Base-by-base conservation (phyloP, 2,113 vertebrate species). In the Alces alces region DNA sequence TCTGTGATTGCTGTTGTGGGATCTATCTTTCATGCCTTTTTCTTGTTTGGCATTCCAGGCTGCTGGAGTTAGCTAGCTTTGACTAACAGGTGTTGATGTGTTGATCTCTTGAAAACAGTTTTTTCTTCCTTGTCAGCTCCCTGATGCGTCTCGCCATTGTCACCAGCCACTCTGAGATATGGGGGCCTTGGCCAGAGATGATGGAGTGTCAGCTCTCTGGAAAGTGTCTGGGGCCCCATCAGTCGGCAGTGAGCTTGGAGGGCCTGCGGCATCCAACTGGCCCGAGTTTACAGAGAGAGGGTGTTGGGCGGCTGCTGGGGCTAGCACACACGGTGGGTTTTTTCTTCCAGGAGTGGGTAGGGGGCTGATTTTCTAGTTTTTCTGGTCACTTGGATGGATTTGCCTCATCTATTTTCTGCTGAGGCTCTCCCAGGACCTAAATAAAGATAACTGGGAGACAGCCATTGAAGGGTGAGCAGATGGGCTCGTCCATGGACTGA, bases 71-170 rank as follows among this genome's bases (percentile, higher is more conserved):
- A 93, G 88, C 30, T 60, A 21, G 52, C 54, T 97, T 93, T 88
- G 70, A 89, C 55, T 54, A 89, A 36, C 64, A 97, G 89, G 92
- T 96, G 92, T 70, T 94, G 83, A 97, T 89, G 27, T 96, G 78
- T 61, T 93, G 93, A 93, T 93, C 50, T 89, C 80, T 93, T 96
- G 54, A 80, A 93, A 96, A 94, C 61, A 83, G 64, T 43, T 82
- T 43, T 36, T 86, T 88, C 57, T 92, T 85, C 66, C 95, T 85
- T 91, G 73, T 80, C 83, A 93, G 33, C 45, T 93, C 50, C 58
- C 50, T 5, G 4, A 6, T 2, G 45, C 50, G 23, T 92, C 94
- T 96, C 30, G 11, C 33, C 19, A 33, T 73, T 94, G 93, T 95
- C 90, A 57, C 64, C 52, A 66, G 73, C 60, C 66, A 82, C 58